These are phyloP conservation scores for Ephialtes manifestator DNA, from an alignment of 2,888 invertebrate genomes.

Conservation along the genomic window DNA sequence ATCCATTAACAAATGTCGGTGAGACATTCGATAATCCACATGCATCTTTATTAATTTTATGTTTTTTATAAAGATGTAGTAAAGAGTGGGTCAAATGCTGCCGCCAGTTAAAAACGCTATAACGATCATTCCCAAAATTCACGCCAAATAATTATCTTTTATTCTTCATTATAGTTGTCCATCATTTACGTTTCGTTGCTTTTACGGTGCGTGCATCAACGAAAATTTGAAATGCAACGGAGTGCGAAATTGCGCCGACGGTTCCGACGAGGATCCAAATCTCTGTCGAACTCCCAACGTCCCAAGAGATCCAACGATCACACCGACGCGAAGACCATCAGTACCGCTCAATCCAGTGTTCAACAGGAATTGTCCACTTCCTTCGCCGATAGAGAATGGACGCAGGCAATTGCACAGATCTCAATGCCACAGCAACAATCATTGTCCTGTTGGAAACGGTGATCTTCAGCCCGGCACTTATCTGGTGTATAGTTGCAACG, in stretches of 20 bases:
- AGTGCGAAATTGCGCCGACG: conserved; percentile 83
- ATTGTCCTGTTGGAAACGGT: conserved; percentile 74
- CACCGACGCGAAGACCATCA: conserved; percentile 22
- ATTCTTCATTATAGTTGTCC: conserved; percentile 80
- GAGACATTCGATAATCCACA: no score
- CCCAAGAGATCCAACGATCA: conserved; percentile 1
- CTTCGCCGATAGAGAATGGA: conserved; percentile 79
- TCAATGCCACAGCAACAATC: conserved; percentile 71
- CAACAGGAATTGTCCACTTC: conserved; percentile 74
- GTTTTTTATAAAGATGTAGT: no score
- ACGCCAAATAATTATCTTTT: background rate
- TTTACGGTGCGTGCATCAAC: conserved; percentile 85
- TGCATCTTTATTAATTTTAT: no score
- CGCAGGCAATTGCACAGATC: conserved; percentile 76
- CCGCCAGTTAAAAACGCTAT: background rate
- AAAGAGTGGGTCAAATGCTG: background rate
- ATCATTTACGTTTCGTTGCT: conserved; percentile 81
- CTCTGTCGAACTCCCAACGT: conserved; percentile 68
- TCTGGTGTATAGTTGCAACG: conserved; percentile 80
- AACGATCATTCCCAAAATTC: conserved; percentile 36
- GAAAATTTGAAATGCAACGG: conserved; percentile 82
- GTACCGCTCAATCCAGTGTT: conserved; percentile 5
- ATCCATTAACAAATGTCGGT: no score
- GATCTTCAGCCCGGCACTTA: conserved; percentile 76
- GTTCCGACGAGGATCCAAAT: conserved; percentile 83